Conservation (phyloP, 2,113 vertebrate genomes). For the Panthera leo region DNA sequence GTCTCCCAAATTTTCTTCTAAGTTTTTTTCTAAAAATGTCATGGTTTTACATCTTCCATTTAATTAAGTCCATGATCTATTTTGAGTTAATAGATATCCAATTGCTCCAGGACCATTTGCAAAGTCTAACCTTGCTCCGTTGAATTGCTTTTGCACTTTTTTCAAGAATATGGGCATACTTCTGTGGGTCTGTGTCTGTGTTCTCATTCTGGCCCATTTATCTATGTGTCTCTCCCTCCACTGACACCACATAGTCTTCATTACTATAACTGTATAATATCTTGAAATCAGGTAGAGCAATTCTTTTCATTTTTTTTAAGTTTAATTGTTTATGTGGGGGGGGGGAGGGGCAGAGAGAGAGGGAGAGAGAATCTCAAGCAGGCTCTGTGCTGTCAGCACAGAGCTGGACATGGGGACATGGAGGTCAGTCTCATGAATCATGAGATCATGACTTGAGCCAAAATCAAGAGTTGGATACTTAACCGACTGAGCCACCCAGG, state of each 20-base stretch:
- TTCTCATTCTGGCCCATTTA: background rate
- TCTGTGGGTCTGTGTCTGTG: background rate
- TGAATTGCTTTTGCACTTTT: background rate
- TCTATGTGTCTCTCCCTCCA: background rate
- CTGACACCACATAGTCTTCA: background rate
- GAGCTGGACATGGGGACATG: too few relatives aligned
- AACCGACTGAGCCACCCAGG: too few relatives aligned
- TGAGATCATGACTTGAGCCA: too few relatives aligned
- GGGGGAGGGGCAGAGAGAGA: too few relatives aligned
- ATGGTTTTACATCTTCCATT: background rate
- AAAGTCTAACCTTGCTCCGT: background rate
- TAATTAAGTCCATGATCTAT: background rate
- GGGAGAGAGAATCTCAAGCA: too few relatives aligned
- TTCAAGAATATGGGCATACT: background rate
- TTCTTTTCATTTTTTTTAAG: background rate
- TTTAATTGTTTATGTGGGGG: too few relatives aligned
- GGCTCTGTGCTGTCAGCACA: too few relatives aligned
- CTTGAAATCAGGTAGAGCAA: background rate
- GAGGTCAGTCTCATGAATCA: too few relatives aligned
- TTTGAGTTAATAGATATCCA: background rate
- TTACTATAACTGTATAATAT: background rate
- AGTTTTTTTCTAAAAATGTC: background rate
- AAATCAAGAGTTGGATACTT: too few relatives aligned
- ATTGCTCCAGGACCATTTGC: background rate
- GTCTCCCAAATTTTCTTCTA: background rate